Evolutionary conservation across 2,888 invertebrate species (phyloP), one percentile per base, ranked within the genome.

Genomic region (Lasioglossum marginatum): DNA sequence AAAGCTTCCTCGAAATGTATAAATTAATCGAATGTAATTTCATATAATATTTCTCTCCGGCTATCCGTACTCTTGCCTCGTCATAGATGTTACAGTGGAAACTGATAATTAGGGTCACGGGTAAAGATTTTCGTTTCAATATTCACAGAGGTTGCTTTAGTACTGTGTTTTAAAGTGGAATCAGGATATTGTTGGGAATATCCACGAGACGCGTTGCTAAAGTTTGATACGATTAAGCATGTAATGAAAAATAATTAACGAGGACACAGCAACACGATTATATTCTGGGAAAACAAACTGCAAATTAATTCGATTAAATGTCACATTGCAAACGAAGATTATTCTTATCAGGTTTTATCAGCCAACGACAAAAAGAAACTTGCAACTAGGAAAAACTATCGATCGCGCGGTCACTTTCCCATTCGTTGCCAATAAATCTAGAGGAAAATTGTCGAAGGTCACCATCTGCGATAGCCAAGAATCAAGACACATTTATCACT

Each of bases 361-460:
- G 1, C 19, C 5, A 48, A 48, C 19, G 19, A 48, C 14, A 4
- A 43, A 43, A 74, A 68, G 31, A 57, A 52, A 16, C 48, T 14
- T 4, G 40, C 48, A 66, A 31, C 23, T 16, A 2, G n/a, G 27
- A 12, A 40, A 19, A 43, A 19, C 12, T 37, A 1, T 16, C n/a
- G 16, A 75, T 27, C 16, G 66, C 63, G 77, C 74, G 31, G 43
- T 79, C 78, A 79, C 81, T 78, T 81, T 68, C 71, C 60, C 76
- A 60, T 78, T 37, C 75, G 27, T 23, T 14, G 68, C 34, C 43
- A 37, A 63, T 60, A 78, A 77, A 78, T 86, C 40, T 8, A 16
- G 27, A 5, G 23, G 6, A 31, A 70, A 66, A 70, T 68, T 68
- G 70, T 57, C 63, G 52, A 66, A 73, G 83, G 80, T 90, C 91